Percentiles rank a stretch among this genome's conserved stretches.
Conservation (phyloP, 2,888 invertebrate species). For the Phasia obesa region DNA sequence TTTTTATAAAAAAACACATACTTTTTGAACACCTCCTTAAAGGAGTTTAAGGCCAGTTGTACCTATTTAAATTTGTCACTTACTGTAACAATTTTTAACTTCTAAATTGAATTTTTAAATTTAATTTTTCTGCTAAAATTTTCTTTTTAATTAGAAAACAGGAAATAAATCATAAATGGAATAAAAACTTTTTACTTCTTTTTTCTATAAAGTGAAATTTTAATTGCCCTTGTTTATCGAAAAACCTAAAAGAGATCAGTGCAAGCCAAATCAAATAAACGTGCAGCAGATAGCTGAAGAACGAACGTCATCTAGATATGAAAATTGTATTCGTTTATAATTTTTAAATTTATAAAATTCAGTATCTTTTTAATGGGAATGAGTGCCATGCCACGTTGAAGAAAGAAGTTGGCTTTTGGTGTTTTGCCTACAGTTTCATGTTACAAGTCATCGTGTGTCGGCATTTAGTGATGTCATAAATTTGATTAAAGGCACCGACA, state of each 20-base stretch:
- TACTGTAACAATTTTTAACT: not conserved
- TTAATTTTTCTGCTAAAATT: constrained; percentile 39
- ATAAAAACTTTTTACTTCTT: constrained; percentile 45
- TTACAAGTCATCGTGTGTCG: constrained; percentile 76
- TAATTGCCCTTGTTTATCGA: constrained; percentile 62
- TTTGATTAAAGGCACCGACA: constrained; percentile 79
- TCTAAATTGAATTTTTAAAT: constrained; percentile 17
- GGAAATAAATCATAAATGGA: constrained; percentile 68
- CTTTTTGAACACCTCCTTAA: not conserved
- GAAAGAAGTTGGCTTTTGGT: constrained; percentile 1
- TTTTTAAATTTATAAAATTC: constrained; percentile 68
- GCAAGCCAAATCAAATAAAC: constrained; percentile 38
- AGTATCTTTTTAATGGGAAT: constrained; percentile 71
- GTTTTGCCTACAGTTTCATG: constrained; percentile 16
- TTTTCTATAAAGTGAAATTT: constrained; percentile 24
- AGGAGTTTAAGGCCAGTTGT: not conserved
- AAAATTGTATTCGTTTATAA: constrained; percentile 4
- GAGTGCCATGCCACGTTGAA: constrained; percentile 69
- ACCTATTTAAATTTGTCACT: not conserved
- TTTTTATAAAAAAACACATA: not conserved
- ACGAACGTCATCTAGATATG: constrained; percentile 1
- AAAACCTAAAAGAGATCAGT: constrained; percentile 40
- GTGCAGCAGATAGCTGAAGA: not conserved
- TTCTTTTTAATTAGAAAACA: constrained; percentile 58
- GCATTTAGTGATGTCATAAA: constrained; percentile 79